These are phyloP conservation scores for Melanotaenia maccullochi DNA, from an alignment of 2,797 vertebrate species.

Conservation along the genomic window DNA sequence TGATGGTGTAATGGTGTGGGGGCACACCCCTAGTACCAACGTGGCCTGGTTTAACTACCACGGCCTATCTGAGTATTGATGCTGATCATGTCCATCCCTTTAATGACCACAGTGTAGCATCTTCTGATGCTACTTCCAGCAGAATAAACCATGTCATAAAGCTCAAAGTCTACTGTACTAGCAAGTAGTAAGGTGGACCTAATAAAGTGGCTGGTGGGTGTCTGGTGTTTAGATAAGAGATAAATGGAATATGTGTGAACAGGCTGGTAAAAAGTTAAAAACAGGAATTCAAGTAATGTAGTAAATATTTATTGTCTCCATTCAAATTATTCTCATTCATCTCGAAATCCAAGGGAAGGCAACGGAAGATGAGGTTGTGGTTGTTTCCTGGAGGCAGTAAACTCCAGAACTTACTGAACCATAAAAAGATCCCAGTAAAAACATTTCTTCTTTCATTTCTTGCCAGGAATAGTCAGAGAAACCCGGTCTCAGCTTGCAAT, in stretches of 20 bases:
- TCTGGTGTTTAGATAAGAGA: too few species aligned
- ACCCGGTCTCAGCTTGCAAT: background rate
- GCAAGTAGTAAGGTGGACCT: too few species aligned
- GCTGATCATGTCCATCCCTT: too few species aligned
- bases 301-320: background rate
- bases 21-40: too few species aligned
- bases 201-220: too few species aligned
- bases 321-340: conserved; percentile 4
- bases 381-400: conserved; percentile 30
- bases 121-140: conserved; percentile 65
- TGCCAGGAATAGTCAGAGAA: conserved; percentile 19
- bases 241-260: too few species aligned
- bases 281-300: background rate
- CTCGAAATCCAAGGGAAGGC: background rate
- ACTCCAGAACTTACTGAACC: background rate
- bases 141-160: conserved; percentile 48
- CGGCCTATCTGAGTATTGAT: too few species aligned
- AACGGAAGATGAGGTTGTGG: conserved; percentile 3
- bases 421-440: conserved; percentile 19
- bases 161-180: background rate
- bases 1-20: too few species aligned
- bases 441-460: conserved; percentile 17
- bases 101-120: conserved; percentile 1
- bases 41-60: too few species aligned
- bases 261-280: background rate